Evolutionary conservation across 2,113 vertebrate species (phyloP).

Genomic region (Pogona vitticeps): DNA sequence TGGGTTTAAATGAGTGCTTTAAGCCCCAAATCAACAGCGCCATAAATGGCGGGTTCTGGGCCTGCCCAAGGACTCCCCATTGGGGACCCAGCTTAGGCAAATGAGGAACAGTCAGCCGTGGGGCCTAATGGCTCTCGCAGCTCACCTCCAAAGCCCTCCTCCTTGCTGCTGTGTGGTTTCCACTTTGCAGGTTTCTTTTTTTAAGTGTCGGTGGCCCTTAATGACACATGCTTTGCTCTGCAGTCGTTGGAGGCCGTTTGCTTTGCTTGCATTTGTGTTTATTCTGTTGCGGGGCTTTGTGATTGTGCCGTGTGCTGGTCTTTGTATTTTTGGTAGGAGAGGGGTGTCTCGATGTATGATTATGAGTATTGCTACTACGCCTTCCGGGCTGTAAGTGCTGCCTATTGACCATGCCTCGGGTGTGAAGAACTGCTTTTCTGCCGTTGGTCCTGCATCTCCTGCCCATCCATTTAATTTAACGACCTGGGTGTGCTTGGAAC

Average conservation of each 20-base stretch:
- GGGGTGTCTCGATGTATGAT: too few species aligned
- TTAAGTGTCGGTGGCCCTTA: too few species aligned
- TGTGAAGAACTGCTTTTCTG: too few species aligned
- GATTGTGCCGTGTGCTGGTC: background rate
- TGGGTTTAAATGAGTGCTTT: background rate
- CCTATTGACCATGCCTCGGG: too few species aligned
- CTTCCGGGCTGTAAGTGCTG: background rate
- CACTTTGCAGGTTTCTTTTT: too few species aligned
- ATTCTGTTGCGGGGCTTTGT: background rate
- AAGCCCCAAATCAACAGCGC: background rate
- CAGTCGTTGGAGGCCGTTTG: background rate
- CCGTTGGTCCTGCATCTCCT: too few species aligned
- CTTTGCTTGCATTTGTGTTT: too few species aligned
- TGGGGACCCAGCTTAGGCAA: background rate
- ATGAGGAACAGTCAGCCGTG: too few species aligned
- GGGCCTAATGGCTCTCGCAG: background rate
- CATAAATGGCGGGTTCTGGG: background rate
- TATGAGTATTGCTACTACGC: background rate
- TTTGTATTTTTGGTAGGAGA: background rate
- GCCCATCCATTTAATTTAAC: too few species aligned
- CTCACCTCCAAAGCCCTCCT: background rate
- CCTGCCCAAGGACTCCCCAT: too few species aligned
- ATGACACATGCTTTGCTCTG: background rate
- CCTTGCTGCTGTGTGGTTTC: too few species aligned
- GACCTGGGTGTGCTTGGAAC: too few species aligned